phyloP scores from a whole-genome alignment of 2,113 vertebrate genomes.

The Spea bombifrons region DNA sequence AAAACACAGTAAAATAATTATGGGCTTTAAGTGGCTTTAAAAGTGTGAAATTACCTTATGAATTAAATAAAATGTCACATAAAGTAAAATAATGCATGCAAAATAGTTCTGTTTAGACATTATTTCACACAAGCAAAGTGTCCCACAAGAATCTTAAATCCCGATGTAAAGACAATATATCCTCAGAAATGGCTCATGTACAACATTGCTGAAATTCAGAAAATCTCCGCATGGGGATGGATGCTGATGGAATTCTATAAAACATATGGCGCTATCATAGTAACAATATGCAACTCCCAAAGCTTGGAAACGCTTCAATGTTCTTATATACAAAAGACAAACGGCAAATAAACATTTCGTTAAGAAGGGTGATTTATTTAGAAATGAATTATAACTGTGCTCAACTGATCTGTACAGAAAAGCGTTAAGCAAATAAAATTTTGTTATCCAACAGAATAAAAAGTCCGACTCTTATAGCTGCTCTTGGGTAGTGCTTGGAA shows the following conservation, averaged over 20 bases:
- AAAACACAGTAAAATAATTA: neutral
- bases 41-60: neutral
- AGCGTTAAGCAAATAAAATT: neutral
- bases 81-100: neutral
- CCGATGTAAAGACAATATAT: neutral
- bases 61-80: neutral
- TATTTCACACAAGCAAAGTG: neutral
- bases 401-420: neutral
- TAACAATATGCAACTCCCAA: neutral
- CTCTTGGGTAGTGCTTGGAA: too few species aligned
- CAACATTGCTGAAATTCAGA: neutral
- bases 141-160: conserved; percentile 8
- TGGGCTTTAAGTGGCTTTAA: neutral
- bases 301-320: neutral
- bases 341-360: neutral
- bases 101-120: neutral
- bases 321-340: neutral
- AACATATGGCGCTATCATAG: conserved; percentile 1
- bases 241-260: conserved; percentile 22
- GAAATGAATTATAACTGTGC: neutral
- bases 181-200: neutral
- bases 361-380: neutral
- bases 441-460: too few species aligned
- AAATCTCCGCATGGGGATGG: neutral
- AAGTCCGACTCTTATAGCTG: too few species aligned